Base-by-base conservation (phyloP, 53 echinoderm and acorn worm genomes). In the Hippasteria phrygiana region DNA sequence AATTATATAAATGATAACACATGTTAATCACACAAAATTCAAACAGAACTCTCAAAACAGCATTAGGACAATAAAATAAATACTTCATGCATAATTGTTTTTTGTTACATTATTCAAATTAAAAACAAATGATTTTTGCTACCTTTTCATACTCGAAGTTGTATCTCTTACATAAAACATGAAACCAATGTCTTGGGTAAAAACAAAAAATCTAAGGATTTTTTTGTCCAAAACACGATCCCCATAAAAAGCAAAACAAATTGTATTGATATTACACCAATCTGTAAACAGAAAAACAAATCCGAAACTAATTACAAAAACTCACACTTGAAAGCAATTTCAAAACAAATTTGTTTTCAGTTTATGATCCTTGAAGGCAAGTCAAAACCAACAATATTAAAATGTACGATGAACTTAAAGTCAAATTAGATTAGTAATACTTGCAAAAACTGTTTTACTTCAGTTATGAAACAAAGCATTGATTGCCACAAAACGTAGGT, bases 11-110 rank as follows among this genome's bases (percentile, higher is more conserved):
- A 51, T 51, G 51, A 36, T 11, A 37, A 70, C 35, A 36, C 16
- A n/a, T 34, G 72, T 72, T 40, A 72, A 72, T 43, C 72, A 72
- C 72, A 72, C 39, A 72, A 41, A 20, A 72, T 42, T 11, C 10
- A 35, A 72, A 18, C 12, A 20, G 59, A 41, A 41, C 20, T 14
- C n/a, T 9, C 3, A 42, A 72, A 72, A 72, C 72, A 72, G 0
- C 16, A 42, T 72, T 72, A 72, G 72, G 18, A 33, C 4, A 34
- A 20, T 34, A 72, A 40, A 72, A 72, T 72, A 72, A 72, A 72
- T 72, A 72, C 43, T 72, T 42, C 51, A 51, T 17, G 20, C 13
- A 51, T 51, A 51, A 2, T 51, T 51, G 51, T 51, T 51, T 51
- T 51, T 51, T 51, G 16, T 51, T 51, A 51, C 12, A 51, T 37